Conservation (phyloP, 2,888 invertebrate genomes). For the Andrena flavipes region DNA sequence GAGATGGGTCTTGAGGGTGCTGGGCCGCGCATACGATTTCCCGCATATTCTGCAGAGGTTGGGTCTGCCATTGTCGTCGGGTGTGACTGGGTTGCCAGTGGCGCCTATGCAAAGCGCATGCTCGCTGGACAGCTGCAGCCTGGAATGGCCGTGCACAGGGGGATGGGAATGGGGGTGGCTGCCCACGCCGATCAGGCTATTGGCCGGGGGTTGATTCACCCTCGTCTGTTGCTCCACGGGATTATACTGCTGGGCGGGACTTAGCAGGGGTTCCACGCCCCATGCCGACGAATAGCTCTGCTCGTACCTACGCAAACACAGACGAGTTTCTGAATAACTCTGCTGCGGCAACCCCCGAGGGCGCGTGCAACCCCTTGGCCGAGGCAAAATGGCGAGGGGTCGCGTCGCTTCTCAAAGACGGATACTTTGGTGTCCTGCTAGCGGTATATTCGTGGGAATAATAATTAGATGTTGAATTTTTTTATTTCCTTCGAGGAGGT, state of each 20-base stretch:
- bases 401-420: background rate
- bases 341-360: slow-evolving; percentile 4
- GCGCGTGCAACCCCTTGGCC: background rate
- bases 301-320: slow-evolving; percentile 79
- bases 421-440: background rate
- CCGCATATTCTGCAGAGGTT: slow-evolving; percentile 98
- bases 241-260: slow-evolving; percentile 84
- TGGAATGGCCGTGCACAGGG: slow-evolving; percentile 79
- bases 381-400: slow-evolving; percentile 40
- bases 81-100: slow-evolving; percentile 86
- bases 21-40: slow-evolving; percentile 98
- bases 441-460: too few relatives aligned
- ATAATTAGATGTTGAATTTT: too few relatives aligned
- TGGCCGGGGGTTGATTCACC: slow-evolving; percentile 82
- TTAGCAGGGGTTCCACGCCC: slow-evolving; percentile 83
- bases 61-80: slow-evolving; percentile 92
- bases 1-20: slow-evolving; percentile 98
- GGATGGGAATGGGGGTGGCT: slow-evolving; percentile 81
- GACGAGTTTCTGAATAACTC: slow-evolving; percentile 34
- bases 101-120: slow-evolving; percentile 85
- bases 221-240: slow-evolving; percentile 81
- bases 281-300: slow-evolving; percentile 83
- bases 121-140: slow-evolving; percentile 79
- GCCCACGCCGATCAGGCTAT: slow-evolving; percentile 82
- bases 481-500: too few relatives aligned